Conservation (phyloP, 2,113 vertebrate species). For the Castor canadensis region DNA sequence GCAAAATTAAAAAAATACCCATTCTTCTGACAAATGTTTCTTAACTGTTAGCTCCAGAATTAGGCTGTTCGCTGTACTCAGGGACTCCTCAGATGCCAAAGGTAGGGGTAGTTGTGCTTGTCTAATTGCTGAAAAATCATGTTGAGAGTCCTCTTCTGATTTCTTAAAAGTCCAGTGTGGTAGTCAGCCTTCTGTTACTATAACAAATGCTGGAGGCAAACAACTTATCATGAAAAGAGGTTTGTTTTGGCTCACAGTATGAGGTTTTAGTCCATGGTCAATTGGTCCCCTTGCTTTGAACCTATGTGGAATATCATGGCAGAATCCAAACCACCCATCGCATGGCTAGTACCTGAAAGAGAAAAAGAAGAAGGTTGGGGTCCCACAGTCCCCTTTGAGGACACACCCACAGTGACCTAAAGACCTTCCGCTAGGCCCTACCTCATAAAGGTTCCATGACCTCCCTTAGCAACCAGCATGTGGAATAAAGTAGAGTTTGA, state of each 20-base stretch:
- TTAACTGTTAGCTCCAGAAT: not conserved
- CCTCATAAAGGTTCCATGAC: not conserved
- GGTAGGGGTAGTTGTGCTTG: not conserved
- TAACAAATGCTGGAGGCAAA: accelerated
- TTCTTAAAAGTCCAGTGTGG: not conserved
- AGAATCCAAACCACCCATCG: not conserved
- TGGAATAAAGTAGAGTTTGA: not conserved
- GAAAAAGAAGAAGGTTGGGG: too few species aligned
- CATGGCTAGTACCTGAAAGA: not conserved
- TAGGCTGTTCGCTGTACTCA: not conserved
- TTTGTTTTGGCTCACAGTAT: not conserved
- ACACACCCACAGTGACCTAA: not conserved
- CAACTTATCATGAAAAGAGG: too few species aligned
- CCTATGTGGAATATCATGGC: too few species aligned
- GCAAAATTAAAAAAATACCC: not conserved
- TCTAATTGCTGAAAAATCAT: not conserved
- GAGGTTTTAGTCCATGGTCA: not conserved
- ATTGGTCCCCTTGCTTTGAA: not conserved
- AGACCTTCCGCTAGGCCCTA: not conserved
- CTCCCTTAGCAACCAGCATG: not conserved
- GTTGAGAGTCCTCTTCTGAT: not conserved
- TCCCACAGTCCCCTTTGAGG: not conserved
- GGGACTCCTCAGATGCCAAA: not conserved
- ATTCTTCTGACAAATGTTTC: not conserved
- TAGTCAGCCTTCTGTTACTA: not conserved